Evolutionary conservation across 2,888 invertebrate genomes (phyloP).

Genomic region (Dorcus parallelipipedus): DNA sequence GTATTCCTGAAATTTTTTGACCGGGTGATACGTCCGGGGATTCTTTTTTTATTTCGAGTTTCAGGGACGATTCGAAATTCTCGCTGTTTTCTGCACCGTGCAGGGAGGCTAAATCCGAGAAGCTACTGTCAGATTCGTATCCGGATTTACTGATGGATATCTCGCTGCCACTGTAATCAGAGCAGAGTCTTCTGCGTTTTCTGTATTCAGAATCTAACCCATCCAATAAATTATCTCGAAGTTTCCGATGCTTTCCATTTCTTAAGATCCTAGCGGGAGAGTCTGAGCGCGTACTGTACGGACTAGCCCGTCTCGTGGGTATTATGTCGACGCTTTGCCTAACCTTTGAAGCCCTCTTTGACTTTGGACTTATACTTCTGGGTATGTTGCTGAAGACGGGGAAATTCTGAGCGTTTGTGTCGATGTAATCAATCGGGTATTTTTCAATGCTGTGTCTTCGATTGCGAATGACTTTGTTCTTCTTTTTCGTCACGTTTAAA

Average conservation of each 20-base stretch:
- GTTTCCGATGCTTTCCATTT: slow-evolving; percentile 65
- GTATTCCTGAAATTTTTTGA: slow-evolving; percentile 16
- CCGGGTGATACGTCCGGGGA: neutral
- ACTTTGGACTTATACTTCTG: slow-evolving; percentile 39
- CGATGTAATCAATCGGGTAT: slow-evolving; percentile 36
- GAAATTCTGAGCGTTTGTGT: slow-evolving; percentile 25
- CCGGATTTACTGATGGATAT: slow-evolving; percentile 61
- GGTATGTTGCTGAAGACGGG: slow-evolving; percentile 37
- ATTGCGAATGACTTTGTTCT: slow-evolving; percentile 33
- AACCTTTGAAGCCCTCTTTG: slow-evolving; percentile 35
- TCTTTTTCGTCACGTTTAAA: slow-evolving; percentile 41
- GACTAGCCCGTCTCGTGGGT: slow-evolving; percentile 44
- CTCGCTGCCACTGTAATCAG: slow-evolving; percentile 59
- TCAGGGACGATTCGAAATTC: slow-evolving; percentile 14
- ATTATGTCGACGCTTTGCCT: slow-evolving; percentile 36
- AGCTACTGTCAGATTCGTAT: slow-evolving; percentile 62
- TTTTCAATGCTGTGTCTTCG: slow-evolving; percentile 48
- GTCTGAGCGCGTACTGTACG: slow-evolving; percentile 61
- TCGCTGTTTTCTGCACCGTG: slow-evolving; percentile 38
- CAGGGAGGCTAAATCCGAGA: slow-evolving; percentile 52
- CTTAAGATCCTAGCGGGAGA: slow-evolving; percentile 58
- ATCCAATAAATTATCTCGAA: slow-evolving; percentile 57
- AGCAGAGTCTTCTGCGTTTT: slow-evolving; percentile 56
- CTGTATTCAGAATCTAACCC: slow-evolving; percentile 53
- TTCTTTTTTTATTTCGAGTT: slow-evolving; percentile 18